phyloP scores from a whole-genome alignment of 1,140 invertebrate genomes.

The Magallana ariakensis region DNA sequence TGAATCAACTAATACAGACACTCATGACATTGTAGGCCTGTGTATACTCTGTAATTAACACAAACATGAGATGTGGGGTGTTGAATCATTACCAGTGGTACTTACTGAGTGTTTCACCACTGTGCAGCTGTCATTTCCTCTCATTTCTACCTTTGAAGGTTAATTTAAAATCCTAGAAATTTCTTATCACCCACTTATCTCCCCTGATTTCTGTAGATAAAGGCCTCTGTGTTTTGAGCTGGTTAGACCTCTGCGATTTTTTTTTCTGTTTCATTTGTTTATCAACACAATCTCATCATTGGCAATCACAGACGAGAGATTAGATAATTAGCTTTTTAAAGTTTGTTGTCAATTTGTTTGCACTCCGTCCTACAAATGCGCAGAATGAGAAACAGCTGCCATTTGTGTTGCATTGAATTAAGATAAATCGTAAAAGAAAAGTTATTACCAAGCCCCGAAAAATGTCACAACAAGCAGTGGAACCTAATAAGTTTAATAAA shows the following conservation, averaged over 20 bases:
- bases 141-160: conserved; percentile 10
- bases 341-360: conserved; percentile 32
- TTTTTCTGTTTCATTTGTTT: conserved; percentile 25
- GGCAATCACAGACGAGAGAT: conserved; percentile 11
- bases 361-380: background rate
- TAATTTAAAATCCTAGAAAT: background rate
- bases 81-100: background rate
- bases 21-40: no score
- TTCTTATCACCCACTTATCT: conserved; percentile 30
- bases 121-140: background rate
- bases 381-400: background rate
- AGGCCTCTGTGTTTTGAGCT: background rate
- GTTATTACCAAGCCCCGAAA: no score
- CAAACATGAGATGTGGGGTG: conserved; percentile 5
- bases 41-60: background rate
- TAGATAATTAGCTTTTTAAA: conserved; percentile 28
- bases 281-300: conserved; percentile 5
- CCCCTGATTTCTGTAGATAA: background rate
- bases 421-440: no score
- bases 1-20: no score
- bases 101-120: background rate
- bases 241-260: background rate
- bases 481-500: no score
- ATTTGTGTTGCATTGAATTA: background rate
- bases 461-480: no score